Conservation (phyloP, 2,797 vertebrate genomes). For the Xenentodon cancila region DNA sequence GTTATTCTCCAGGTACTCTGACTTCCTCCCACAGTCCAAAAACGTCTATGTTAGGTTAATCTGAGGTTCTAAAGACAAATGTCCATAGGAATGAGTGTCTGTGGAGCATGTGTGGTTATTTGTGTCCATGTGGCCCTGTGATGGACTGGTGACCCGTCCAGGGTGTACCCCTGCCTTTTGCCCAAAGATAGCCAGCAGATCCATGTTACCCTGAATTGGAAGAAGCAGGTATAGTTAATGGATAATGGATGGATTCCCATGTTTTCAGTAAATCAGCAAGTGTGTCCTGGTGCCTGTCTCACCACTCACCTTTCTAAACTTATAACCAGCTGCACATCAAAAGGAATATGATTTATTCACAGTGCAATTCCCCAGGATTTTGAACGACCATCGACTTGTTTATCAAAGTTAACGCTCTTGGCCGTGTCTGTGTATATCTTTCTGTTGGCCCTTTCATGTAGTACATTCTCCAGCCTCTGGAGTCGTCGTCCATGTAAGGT, state of each 20-base stretch:
- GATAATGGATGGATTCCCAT: slow-evolving; percentile 69
- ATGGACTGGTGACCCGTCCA: too few species aligned
- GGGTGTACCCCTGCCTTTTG: too few species aligned
- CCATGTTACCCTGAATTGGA: too few species aligned
- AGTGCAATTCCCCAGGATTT: slow-evolving; percentile 75
- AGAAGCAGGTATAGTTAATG: slow-evolving; percentile 37
- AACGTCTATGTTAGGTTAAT: too few species aligned
- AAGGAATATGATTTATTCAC: slow-evolving; percentile 80
- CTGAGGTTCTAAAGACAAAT: slow-evolving; percentile 14
- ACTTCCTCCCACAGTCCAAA: too few species aligned
- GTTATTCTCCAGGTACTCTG: too few species aligned
- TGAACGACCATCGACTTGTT: slow-evolving; percentile 82
- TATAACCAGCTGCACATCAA: slow-evolving; percentile 85
- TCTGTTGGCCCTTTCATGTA: slow-evolving; percentile 77
- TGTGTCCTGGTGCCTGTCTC: slow-evolving; percentile 72
- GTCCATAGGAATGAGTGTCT: slow-evolving; percentile 27
- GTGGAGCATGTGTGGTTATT: too few species aligned
- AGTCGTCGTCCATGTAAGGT: slow-evolving; percentile 61
- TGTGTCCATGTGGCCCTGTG: too few species aligned
- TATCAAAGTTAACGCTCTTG: slow-evolving; percentile 81
- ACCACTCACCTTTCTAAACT: slow-evolving; percentile 74
- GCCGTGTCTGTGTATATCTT: slow-evolving; percentile 72
- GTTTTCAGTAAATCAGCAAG: slow-evolving; percentile 62
- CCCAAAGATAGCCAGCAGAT: too few species aligned
- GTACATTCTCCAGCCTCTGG: slow-evolving; percentile 57